These are phyloP conservation scores for Aricia agestis DNA, from an alignment of 1,140 invertebrate species.

Conservation along the genomic window DNA sequence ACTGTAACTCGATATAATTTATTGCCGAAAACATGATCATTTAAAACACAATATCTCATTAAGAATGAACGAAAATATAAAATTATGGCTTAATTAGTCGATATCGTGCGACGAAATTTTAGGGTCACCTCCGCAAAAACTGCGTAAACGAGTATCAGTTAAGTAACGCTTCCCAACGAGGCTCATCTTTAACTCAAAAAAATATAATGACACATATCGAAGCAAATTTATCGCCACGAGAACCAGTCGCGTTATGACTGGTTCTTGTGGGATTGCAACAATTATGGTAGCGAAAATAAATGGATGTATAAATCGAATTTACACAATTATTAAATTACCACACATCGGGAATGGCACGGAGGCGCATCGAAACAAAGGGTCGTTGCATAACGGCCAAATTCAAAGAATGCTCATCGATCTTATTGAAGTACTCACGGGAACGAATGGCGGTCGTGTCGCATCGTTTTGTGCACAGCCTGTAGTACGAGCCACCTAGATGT, in stretches of 20 bases:
- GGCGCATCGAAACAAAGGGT: slow-evolving; percentile 19
- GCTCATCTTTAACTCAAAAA: neutral
- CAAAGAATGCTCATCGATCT: neutral
- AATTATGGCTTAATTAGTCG: neutral
- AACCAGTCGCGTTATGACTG: slow-evolving; percentile 9
- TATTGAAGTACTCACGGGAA: slow-evolving; percentile 16
- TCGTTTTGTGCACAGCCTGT: slow-evolving; percentile 54
- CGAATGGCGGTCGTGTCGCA: slow-evolving; percentile 18
- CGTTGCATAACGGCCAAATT: slow-evolving; percentile 8
- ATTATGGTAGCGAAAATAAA: slow-evolving; percentile 7
- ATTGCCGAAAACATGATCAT: neutral
- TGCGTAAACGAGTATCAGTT: neutral
- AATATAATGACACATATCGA: slow-evolving; percentile 14
- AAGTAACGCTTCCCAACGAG: neutral
- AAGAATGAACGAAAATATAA: neutral
- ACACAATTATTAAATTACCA: slow-evolving; percentile 19
- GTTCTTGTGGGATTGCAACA: slow-evolving; percentile 7
- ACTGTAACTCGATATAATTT: neutral
- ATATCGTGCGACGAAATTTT: neutral
- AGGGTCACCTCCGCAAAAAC: neutral
- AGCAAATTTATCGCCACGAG: neutral
- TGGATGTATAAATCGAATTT: slow-evolving; percentile 19
- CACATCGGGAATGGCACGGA: slow-evolving; percentile 5
- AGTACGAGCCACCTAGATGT: slow-evolving; percentile 71
- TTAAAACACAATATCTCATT: neutral